Conservation (phyloP, 2,113 vertebrate genomes). For the Agapornis roseicollis region DNA sequence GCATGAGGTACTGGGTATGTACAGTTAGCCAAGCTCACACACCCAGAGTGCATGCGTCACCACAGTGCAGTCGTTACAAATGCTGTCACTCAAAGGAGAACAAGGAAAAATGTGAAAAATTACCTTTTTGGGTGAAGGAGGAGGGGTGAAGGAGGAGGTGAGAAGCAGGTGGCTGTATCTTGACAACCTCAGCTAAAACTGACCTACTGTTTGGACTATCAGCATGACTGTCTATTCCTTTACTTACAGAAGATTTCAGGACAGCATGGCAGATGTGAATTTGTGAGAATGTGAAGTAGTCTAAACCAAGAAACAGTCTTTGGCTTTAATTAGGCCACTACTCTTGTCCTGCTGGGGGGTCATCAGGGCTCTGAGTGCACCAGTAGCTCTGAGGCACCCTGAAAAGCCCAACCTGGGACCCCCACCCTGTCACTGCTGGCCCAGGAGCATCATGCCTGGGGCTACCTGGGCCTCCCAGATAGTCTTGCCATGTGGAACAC, state of each 20-base stretch:
- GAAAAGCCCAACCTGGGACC: neutral
- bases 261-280: neutral
- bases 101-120: neutral
- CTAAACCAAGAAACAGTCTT: neutral
- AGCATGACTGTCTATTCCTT: neutral
- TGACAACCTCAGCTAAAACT: neutral
- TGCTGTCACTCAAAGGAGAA: neutral
- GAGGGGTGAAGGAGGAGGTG: neutral
- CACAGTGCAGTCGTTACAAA: neutral
- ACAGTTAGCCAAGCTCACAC: neutral
- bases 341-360: neutral
- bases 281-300: neutral
- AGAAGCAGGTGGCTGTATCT: neutral
- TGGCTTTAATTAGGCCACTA: neutral
- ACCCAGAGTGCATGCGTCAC: neutral
- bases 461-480: neutral
- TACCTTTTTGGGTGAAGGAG: neutral
- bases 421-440: neutral
- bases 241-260: neutral
- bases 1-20: accelerated
- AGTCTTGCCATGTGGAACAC: neutral
- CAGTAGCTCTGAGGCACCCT: neutral
- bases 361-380: neutral
- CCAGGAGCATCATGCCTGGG: neutral
- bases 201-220: neutral